Conservation (phyloP, 2,888 invertebrate genomes). For the Neocrepidodera transversa region DNA sequence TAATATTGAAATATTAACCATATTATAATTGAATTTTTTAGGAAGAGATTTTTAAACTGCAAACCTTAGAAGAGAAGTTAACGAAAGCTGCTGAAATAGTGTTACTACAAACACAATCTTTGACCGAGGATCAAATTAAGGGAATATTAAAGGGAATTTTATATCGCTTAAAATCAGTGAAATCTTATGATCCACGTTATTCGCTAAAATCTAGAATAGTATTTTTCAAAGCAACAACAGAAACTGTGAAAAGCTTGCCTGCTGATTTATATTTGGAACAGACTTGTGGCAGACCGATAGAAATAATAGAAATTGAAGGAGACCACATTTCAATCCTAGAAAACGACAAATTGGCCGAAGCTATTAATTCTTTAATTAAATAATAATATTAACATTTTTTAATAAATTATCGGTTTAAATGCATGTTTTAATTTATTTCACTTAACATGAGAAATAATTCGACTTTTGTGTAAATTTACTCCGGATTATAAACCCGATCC, state of each 20-base stretch:
- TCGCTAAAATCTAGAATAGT: conserved; percentile 41
- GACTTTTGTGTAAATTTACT: too few species aligned
- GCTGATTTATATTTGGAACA: background rate
- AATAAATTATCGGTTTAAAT: too few species aligned
- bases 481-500: too few species aligned
- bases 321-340: background rate
- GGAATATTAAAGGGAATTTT: conserved; percentile 31
- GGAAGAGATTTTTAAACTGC: background rate
- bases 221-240: conserved; percentile 40
- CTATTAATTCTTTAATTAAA: background rate
- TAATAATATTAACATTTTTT: too few species aligned
- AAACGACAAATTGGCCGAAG: background rate
- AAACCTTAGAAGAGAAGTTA: background rate
- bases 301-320: conserved; percentile 3
- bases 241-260: background rate
- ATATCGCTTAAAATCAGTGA: conserved; percentile 38
- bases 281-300: background rate
- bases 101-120: background rate
- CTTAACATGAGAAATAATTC: too few species aligned
- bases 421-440: too few species aligned
- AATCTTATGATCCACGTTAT: conserved; percentile 38
- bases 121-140: conserved; percentile 12
- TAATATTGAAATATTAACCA: too few species aligned
- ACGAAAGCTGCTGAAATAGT: background rate
- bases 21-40: background rate